A percentile compares a stretch with the other conserved stretches of the same genome.
Conservation (phyloP, 2,888 invertebrate genomes). For the Gortyna flavago region DNA sequence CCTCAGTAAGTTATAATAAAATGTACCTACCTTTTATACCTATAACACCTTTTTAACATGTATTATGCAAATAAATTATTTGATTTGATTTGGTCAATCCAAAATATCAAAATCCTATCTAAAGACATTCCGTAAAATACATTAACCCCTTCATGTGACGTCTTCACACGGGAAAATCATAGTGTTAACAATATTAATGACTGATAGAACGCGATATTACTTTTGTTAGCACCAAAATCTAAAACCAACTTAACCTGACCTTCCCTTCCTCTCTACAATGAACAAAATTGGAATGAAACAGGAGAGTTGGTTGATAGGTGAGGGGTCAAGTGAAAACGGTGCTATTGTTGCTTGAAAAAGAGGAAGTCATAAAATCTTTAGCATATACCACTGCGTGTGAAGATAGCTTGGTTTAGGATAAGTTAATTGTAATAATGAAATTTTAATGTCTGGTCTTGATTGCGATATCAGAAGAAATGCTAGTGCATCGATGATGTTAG, state of each 20-base stretch:
- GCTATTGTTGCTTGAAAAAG: conserved; percentile 40
- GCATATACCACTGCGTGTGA: conserved; percentile 69
- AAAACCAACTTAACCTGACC: conserved; percentile 62
- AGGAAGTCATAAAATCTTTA: conserved; percentile 73
- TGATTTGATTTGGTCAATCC: no score
- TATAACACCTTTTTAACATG: no score
- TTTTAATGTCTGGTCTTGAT: conserved; percentile 56
- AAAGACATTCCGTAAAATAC: conserved; percentile 62
- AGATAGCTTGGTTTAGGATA: conserved; percentile 63
- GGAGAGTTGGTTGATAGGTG: not conserved
- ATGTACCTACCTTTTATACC: no score
- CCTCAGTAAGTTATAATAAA: no score
- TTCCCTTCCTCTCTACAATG: not conserved
- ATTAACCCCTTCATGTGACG: conserved; percentile 64
- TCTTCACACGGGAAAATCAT: conserved; percentile 85
- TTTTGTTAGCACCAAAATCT: conserved; percentile 74
- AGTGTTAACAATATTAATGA: conserved; percentile 86
- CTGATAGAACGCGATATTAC: conserved; percentile 75
- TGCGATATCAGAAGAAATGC: conserved; percentile 33
- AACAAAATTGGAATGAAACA: conserved; percentile 6
- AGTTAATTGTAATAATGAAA: conserved; percentile 70
- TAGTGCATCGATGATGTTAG: not conserved
- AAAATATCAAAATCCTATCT: conserved; percentile 25
- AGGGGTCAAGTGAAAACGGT: conserved; percentile 67
- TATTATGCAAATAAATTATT: no score